phyloP scores from a whole-genome alignment of 2,888 invertebrate species.

The Platycheirus rosarum region DNA sequence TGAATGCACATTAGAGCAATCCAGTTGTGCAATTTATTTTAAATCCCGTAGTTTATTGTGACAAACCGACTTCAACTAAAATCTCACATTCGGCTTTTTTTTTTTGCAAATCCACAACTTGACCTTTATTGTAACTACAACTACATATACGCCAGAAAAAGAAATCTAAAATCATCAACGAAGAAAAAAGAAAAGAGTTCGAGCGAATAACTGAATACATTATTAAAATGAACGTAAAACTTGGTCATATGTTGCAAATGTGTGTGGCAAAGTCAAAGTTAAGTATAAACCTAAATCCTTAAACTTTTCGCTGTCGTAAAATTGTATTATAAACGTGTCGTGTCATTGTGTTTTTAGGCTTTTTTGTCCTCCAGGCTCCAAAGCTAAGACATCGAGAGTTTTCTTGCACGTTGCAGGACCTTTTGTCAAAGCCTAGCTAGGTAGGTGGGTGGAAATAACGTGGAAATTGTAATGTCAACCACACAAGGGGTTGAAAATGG shows the following conservation, averaged over 20 bases:
- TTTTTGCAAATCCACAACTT: no score
- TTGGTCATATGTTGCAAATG: neutral
- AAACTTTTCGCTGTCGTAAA: constrained; percentile 72
- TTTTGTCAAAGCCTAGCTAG: constrained; percentile 56
- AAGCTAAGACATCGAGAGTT: constrained; percentile 57
- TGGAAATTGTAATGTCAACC: no score
- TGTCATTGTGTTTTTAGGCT: constrained; percentile 73
- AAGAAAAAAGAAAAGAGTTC: neutral
- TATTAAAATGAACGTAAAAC: no score
- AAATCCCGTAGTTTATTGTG: no score
- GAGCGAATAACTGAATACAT: neutral
- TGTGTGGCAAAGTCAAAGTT: constrained; percentile 1
- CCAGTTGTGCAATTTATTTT: no score
- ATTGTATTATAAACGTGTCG: constrained; percentile 73
- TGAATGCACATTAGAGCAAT: no score
- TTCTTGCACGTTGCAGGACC: constrained; percentile 63
- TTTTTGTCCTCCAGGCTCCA: constrained; percentile 28
- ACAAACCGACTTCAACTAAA: no score
- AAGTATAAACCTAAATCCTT: constrained; percentile 64
- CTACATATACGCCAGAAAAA: neutral
- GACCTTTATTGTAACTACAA: no score
- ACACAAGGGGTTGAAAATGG: constrained; percentile 23
- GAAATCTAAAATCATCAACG: constrained; percentile 30
- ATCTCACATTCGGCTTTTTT: no score
- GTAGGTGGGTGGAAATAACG: no score